Evolutionary conservation across 2,113 vertebrate species (phyloP).

Genomic region (Steatornis caripensis): DNA sequence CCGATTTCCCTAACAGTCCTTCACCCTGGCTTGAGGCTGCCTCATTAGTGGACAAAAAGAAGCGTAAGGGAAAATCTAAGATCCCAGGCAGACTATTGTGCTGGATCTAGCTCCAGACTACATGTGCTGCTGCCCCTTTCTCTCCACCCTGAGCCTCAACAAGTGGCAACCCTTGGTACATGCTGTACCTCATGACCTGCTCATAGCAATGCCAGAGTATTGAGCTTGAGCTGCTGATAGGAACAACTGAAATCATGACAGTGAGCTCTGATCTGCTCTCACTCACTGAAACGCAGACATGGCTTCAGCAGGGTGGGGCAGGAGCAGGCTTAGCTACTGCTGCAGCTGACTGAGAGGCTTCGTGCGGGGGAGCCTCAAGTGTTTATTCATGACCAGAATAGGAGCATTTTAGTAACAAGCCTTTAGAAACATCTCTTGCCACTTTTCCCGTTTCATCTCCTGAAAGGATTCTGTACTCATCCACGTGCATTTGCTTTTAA

Average conservation of each 20-base stretch:
- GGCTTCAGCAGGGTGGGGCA: not conserved
- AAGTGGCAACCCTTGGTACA: not conserved
- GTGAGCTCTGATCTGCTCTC: not conserved
- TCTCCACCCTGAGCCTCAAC: not conserved
- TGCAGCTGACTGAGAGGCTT: not conserved
- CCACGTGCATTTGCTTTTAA: not conserved
- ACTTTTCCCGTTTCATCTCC: not conserved
- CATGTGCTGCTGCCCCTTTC: accelerated
- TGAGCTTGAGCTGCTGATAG: not conserved
- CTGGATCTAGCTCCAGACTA: not conserved
- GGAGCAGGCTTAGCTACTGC: not conserved
- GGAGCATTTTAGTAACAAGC: not conserved
- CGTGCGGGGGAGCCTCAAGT: not conserved
- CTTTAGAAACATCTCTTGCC: not conserved
- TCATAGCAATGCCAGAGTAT: not conserved
- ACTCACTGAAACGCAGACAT: not conserved
- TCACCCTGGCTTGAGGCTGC: not conserved
- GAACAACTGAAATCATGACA: not conserved
- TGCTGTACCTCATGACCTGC: not conserved
- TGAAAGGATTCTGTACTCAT: not conserved
- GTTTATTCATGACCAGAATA: not conserved
- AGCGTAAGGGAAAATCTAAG: not conserved
- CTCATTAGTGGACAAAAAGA: not conserved
- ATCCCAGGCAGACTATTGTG: not conserved
- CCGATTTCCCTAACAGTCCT: not conserved